These are phyloP conservation scores for Dascyllus trimaculatus DNA, from an alignment of 2,113 vertebrate genomes.

Conservation along the genomic window DNA sequence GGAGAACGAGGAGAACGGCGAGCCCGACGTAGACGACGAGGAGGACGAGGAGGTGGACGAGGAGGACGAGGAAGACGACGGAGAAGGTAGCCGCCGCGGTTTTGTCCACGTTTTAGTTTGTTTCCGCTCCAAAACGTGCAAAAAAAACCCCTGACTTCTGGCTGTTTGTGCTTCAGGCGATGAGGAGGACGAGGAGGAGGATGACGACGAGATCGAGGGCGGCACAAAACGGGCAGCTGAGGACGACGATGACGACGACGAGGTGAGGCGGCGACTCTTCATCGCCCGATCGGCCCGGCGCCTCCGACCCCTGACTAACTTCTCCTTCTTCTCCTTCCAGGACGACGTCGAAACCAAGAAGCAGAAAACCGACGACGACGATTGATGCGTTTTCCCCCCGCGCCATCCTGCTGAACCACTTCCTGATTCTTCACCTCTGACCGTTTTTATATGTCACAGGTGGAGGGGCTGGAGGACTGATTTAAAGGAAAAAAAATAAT, in stretches of 20 bases:
- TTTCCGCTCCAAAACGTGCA: rapidly evolving
- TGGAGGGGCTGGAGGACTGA: conserved; percentile 75
- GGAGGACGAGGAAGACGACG: conserved; percentile 86
- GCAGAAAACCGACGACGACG: conserved; percentile 95
- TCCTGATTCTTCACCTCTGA: conserved; percentile 76
- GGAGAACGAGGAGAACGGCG: conserved; percentile 87
- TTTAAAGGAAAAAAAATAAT: conserved; percentile 67
- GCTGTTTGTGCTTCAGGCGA: conserved; percentile 83
- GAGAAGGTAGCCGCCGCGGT: conserved; percentile 68
- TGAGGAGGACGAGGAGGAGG: conserved; percentile 95
- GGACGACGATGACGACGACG: conserved; percentile 89
- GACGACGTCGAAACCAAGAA: conserved; percentile 96
- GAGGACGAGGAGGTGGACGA: conserved; percentile 86
- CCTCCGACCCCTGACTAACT: too few relatives aligned
- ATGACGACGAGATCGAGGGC: conserved; percentile 92
- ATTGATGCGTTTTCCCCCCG: conserved; percentile 85
- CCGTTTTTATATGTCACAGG: conserved; percentile 63
- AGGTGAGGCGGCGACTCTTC: conserved; percentile 50
- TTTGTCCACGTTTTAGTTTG: rapidly evolving
- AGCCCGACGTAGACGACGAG: conserved; percentile 85
- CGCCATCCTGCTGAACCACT: conserved; percentile 76
- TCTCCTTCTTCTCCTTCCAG: conserved; percentile 55
- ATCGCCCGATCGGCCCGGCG: too few relatives aligned
- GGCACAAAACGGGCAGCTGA: conserved; percentile 94
- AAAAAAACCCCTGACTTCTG: not conserved